phyloP scores from a whole-genome alignment of 2,113 vertebrate genomes.

The Heloderma charlesbogerti region DNA sequence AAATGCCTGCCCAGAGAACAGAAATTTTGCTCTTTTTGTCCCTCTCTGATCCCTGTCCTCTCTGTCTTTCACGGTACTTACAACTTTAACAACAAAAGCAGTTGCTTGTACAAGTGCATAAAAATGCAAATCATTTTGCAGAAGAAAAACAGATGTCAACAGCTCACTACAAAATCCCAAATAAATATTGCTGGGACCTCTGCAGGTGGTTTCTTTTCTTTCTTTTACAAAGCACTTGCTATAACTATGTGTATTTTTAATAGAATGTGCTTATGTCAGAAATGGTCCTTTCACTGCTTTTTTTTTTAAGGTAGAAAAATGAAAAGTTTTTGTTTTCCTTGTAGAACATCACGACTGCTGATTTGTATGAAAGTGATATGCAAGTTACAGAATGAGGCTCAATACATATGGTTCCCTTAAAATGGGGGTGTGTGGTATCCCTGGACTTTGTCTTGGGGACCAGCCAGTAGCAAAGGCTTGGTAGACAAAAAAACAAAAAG shows the following conservation, averaged over 20 bases:
- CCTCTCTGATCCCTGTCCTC: background rate
- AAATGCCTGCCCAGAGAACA: conserved; percentile 56
- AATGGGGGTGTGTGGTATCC: background rate
- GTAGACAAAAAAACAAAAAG: background rate
- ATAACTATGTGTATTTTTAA: conserved; percentile 4
- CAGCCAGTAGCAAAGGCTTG: background rate
- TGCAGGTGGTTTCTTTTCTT: background rate
- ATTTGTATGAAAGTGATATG: conserved; percentile 1
- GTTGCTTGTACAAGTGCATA: conserved; percentile 51
- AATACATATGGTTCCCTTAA: background rate
- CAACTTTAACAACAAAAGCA: conserved; percentile 43
- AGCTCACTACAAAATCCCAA: conserved; percentile 21
- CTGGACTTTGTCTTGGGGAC: background rate
- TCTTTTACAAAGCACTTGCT: conserved; percentile 27
- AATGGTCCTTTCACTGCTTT: background rate
- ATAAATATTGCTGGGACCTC: conserved; percentile 27
- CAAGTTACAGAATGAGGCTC: background rate
- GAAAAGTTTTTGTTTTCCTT: background rate
- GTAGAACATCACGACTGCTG: background rate
- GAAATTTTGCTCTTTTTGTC: conserved; percentile 14
- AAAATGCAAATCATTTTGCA: conserved; percentile 50
- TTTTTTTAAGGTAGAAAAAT: background rate
- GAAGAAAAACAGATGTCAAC: conserved; percentile 35
- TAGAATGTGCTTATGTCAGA: background rate
- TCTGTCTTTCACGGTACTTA: background rate